A percentile compares a stretch with the other conserved stretches of the same genome.
These are phyloP conservation scores for Sarcophaga caerulescens DNA, from an alignment of 2,888 invertebrate species.

Conservation along the genomic window DNA sequence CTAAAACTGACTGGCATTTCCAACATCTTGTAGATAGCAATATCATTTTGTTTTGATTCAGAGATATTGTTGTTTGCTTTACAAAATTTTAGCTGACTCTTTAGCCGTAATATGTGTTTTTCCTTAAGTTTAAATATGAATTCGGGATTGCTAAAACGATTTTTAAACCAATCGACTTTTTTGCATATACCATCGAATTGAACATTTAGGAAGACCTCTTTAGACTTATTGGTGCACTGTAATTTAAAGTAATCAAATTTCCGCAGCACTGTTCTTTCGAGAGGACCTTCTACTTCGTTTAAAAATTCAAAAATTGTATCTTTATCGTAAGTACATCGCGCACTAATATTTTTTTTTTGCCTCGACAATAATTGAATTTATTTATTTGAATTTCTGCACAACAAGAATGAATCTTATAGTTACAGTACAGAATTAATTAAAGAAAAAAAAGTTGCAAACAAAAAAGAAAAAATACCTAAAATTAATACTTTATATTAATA, in stretches of 20 bases:
- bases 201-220: constrained; percentile 30
- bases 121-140: constrained; percentile 26
- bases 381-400: too few relatives aligned
- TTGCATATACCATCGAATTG: constrained; percentile 35
- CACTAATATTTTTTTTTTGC: constrained; percentile 21
- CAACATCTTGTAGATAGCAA: constrained; percentile 25
- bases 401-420: too few relatives aligned
- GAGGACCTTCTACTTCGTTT: constrained; percentile 31
- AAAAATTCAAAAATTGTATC: constrained; percentile 27
- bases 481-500: too few relatives aligned
- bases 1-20: constrained; percentile 30
- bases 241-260: constrained; percentile 22
- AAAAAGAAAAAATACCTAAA: too few relatives aligned
- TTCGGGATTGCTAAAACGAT: constrained; percentile 34
- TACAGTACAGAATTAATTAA: too few relatives aligned
- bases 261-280: constrained; percentile 36
- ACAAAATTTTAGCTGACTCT: constrained; percentile 16
- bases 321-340: constrained; percentile 25
- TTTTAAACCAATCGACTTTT: constrained; percentile 34
- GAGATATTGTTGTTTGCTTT: too few relatives aligned
- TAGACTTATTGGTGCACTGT: not conserved
- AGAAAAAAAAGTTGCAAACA: too few relatives aligned
- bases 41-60: too few relatives aligned
- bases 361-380: too few relatives aligned
- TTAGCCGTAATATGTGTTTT: constrained; percentile 26